These are phyloP conservation scores for Hipparchia semele DNA, from an alignment of 2,888 invertebrate species.

Conservation along the genomic window DNA sequence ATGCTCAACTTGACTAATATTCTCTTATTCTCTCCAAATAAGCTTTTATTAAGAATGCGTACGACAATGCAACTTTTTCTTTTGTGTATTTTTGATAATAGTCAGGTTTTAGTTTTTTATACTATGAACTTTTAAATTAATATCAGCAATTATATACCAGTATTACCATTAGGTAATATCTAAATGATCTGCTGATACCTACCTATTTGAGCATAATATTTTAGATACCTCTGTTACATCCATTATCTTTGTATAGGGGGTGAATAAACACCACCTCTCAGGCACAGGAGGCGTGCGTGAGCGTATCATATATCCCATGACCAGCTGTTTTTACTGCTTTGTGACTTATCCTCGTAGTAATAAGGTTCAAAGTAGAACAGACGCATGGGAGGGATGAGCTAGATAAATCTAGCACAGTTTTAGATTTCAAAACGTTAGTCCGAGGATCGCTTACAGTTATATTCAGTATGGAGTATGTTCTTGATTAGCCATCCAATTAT, in stretches of 20 bases:
- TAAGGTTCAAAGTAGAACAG: conserved; percentile 26
- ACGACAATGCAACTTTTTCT: too few relatives aligned
- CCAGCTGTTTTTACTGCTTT: conserved; percentile 19
- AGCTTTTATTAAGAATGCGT: too few relatives aligned
- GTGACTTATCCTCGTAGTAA: conserved; percentile 4
- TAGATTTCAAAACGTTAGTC: conserved; percentile 55
- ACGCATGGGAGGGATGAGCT: conserved; percentile 40
- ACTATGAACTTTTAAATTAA: too few relatives aligned
- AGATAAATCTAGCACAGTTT: conserved; percentile 62
- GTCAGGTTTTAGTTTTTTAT: too few relatives aligned
- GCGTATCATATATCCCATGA: conserved; percentile 60
- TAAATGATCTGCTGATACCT: too few relatives aligned
- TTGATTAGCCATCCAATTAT: conserved; percentile 31
- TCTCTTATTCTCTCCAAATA: too few relatives aligned
- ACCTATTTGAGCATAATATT: too few relatives aligned
- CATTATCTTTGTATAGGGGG: conserved; percentile 50
- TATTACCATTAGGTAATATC: too few relatives aligned
- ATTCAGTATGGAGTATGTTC: conserved; percentile 17
- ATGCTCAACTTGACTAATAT: too few relatives aligned
- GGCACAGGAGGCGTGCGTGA: conserved; percentile 65
- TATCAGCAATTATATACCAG: too few relatives aligned
- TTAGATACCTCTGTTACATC: conserved; percentile 12
- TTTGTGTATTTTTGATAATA: too few relatives aligned
- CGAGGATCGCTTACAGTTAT: conserved; percentile 50
- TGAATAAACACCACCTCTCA: conserved; percentile 68